Evolutionary conservation across 2,888 invertebrate genomes (phyloP).

Genomic region (Himalopsyche japonica): DNA sequence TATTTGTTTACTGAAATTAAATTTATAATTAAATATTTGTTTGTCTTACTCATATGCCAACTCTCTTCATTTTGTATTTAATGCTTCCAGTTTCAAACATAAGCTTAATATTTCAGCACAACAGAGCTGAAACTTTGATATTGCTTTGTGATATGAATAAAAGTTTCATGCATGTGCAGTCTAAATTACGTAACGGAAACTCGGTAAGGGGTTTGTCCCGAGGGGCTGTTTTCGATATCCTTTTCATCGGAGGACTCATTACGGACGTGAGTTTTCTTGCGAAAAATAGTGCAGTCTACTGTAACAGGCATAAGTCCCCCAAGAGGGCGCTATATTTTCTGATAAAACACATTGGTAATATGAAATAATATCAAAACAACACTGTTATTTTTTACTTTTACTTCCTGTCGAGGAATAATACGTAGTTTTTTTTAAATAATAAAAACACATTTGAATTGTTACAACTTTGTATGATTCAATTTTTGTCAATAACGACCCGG

Average conservation of each 20-base stretch:
- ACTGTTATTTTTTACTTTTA: too few relatives aligned
- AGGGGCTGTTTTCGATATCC: not conserved
- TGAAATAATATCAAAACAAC: too few relatives aligned
- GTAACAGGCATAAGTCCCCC: not conserved
- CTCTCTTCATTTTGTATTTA: not conserved
- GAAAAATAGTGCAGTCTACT: not conserved
- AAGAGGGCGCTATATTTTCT: too few relatives aligned
- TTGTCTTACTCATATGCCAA: not conserved
- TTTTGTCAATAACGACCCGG: too few relatives aligned
- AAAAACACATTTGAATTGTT: too few relatives aligned
- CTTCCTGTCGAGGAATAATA: too few relatives aligned
- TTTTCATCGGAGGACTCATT: constrained; percentile 17
- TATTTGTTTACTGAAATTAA: not conserved
- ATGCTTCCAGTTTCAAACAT: not conserved
- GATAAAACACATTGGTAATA: too few relatives aligned
- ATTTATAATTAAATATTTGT: not conserved
- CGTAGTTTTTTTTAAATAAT: too few relatives aligned
- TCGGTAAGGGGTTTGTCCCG: not conserved
- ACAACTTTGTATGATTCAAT: too few relatives aligned
- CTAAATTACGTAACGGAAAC: not conserved
- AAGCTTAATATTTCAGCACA: not conserved
- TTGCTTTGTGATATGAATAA: not conserved
- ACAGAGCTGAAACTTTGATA: not conserved
- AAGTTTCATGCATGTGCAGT: not conserved
- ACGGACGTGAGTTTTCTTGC: not conserved